phyloP scores from a whole-genome alignment of 2,797 vertebrate species.

The Pangasius mekongensis region DNA sequence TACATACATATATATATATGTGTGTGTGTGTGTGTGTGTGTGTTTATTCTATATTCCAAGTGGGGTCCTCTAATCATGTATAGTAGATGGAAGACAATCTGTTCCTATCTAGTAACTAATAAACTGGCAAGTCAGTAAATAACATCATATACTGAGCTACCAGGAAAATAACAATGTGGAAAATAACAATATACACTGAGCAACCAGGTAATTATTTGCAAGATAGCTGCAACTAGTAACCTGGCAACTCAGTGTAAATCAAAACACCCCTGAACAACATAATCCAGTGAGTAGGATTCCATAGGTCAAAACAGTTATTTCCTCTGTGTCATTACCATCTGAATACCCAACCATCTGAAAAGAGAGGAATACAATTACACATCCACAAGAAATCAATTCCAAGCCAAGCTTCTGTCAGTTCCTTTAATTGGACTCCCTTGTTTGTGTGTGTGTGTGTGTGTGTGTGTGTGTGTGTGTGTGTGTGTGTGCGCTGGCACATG shows the following conservation, averaged over 20 bases:
- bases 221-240: not conserved
- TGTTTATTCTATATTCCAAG: too few relatives aligned
- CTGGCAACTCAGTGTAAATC: not conserved
- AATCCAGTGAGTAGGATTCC: conserved; percentile 10
- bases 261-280: not conserved
- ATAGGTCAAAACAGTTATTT: not conserved
- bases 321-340: conserved; percentile 5
- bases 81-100: not conserved
- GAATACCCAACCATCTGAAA: conserved; percentile 18
- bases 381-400: conserved; percentile 55
- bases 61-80: not conserved
- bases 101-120: not conserved
- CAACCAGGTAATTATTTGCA: not conserved
- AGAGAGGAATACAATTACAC: conserved; percentile 50
- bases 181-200: not conserved
- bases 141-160: not conserved
- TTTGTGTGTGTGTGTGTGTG: not conserved
- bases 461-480: conserved; percentile 20
- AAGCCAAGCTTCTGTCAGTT: conserved; percentile 47
- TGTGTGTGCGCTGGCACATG: not conserved
- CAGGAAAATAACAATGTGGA: not conserved
- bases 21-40: too few relatives aligned
- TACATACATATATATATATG: too few relatives aligned
- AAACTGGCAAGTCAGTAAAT: not conserved
- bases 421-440: conserved; percentile 44